These are phyloP conservation scores for Danionella dracula DNA, from an alignment of 2,797 vertebrate genomes.

Conservation along the genomic window DNA sequence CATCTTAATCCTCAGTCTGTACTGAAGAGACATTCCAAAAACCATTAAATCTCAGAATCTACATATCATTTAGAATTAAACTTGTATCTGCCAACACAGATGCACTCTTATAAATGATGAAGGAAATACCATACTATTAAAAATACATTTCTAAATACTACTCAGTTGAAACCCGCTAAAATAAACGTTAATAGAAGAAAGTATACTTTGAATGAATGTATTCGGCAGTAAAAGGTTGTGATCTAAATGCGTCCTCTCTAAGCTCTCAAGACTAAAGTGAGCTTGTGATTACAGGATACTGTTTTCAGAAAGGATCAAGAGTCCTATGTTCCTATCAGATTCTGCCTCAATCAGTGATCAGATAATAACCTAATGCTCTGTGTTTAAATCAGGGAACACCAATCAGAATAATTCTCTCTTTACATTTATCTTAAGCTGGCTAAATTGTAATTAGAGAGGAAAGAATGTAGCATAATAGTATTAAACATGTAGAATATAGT, in stretches of 20 bases:
- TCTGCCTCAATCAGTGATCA: conserved; percentile 52
- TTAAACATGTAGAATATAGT: too few species aligned
- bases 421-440: background rate
- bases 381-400: conserved; percentile 56
- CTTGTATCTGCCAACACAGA: too few species aligned
- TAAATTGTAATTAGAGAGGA: background rate
- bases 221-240: conserved; percentile 59
- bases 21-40: too few species aligned
- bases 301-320: conserved; percentile 62
- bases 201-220: background rate
- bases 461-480: too few species aligned
- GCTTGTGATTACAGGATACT: conserved; percentile 55
- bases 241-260: conserved; percentile 56
- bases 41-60: too few species aligned
- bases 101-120: too few species aligned
- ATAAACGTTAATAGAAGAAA: conserved; percentile 1
- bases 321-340: conserved; percentile 52
- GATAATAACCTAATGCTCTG: conserved; percentile 51
- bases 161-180: conserved; percentile 24
- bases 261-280: conserved; percentile 56
- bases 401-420: conserved; percentile 15
- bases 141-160: too few species aligned
- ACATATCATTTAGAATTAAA: too few species aligned
- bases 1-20: too few species aligned
- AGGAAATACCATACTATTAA: too few species aligned